Evolutionary conservation across 2,797 vertebrate species (phyloP), one percentile per base, ranked within the genome.

Genomic region (Acestrorhynchus altus): DNA sequence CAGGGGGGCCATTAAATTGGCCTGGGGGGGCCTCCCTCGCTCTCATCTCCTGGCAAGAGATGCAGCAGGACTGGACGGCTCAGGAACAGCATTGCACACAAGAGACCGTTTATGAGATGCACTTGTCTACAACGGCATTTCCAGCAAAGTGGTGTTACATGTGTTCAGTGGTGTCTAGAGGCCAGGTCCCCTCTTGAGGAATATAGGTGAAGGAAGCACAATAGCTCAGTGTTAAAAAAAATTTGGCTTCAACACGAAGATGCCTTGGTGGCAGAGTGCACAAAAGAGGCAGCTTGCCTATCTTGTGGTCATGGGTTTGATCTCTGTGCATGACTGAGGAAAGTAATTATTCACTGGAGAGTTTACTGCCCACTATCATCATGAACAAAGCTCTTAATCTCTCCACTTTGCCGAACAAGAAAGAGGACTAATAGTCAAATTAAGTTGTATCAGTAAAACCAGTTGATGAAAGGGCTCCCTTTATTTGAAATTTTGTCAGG

Each of bases 1-100:
- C 75, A 81, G 83, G 83, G 74, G 78, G 67, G 49, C 63, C 74
- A 75, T 74, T 78, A 87, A 86, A 88, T 86, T 86, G 84, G 83
- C 82, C 76, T 57, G 9, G 74, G 77, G 78, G 81, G 83, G 68
- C 16, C 74, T 76, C 54, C 60, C 46, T 68, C 49, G 51, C 79
- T 52, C 64, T 64, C 52, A 80, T 75, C 76, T 73, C 22, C 78
- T 42, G 78, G 65, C 74, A 69, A 59, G 74, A 81, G 44, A 35
- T 72, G 69, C 60, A 52, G 63, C 47, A 20, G 63, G 60, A 72
- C 78, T 74, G 49, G 28, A 9, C 78, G 69, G 47, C 72, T 77
- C 63, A 63, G 60, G 70, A 74, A 78, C 65, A 64, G 74, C 52
- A 28, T 59, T n/a, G 76, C 65, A 76, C 72, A 77, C 68, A 76